phyloP scores from a whole-genome alignment of 2,113 vertebrate species.

The mouse (Mus musculus) region GRCm39 chr8:15954001-15954500 shows the following conservation, averaged over 20 bases:
- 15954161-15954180: background rate
- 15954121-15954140: background rate
- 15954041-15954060: background rate
- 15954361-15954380: too few species aligned
- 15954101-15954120: rapidly evolving
- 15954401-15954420: background rate
- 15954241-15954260: background rate
- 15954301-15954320: rapidly evolving
- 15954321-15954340: too few species aligned
- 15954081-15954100: too few species aligned
- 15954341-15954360: too few species aligned
- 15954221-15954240: background rate
- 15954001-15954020: background rate
- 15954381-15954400: too few species aligned
- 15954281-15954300: rapidly evolving
- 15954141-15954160: background rate
- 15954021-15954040: background rate
- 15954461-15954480: too few species aligned
- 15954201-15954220: background rate
- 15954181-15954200: background rate
- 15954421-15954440: background rate
- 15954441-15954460: background rate
- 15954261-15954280: background rate
- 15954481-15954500: background rate
- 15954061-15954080: too few species aligned